Base-by-base conservation (phyloP, 2,888 invertebrate genomes). In the Priocnemis perturbator region DNA sequence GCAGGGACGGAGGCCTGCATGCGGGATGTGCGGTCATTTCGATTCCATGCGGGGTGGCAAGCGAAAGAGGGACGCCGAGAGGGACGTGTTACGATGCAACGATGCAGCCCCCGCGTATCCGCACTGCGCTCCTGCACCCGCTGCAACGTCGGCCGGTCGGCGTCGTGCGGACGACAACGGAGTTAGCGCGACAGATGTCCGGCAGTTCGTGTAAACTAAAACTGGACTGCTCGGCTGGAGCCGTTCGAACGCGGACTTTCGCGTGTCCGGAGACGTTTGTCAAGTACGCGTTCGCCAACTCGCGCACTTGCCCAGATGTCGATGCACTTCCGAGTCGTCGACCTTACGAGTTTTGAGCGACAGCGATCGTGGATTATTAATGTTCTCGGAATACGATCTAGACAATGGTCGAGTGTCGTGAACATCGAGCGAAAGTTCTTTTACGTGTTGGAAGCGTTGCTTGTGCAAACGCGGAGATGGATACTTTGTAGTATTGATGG, bases 131-230 rank as follows among this genome's bases (percentile, higher is more conserved):
- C 11, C 50, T 50, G 50, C 50, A 50, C 50, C 50, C 4, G 50
- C 9, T 19, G 50, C 50, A 50, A 19, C 50, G 50, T 26, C 7
- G n/a, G n/a, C n/a, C n/a, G n/a, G n/a, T n/a, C n/a, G n/a, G n/a
- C n/a, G n/a, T 5, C 5, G 26, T 26, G 17, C 47, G 47, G 17
- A 17, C 47, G 47, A 47, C 47, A 47, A 47, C 47, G 58, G 30
- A 58, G 58, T 58, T 58, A 45, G 44, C 44, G 60, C 59, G 74
- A 66, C 77, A 60, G 76, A 71, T 71, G 76, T 71, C 67, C 64
- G 21, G 57, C 64, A 69, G 71, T 71, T 68, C 60, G 53, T 30
- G 11, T 58, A 57, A 63, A 56, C 69, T 50, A 45, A 45, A 50
- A 50, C n/a, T n/a, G 50, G 50, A 17, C 50, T 19, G 50, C 50